phyloP scores from a whole-genome alignment of 2,797 vertebrate genomes.

The Eulemur coronatus region DNA sequence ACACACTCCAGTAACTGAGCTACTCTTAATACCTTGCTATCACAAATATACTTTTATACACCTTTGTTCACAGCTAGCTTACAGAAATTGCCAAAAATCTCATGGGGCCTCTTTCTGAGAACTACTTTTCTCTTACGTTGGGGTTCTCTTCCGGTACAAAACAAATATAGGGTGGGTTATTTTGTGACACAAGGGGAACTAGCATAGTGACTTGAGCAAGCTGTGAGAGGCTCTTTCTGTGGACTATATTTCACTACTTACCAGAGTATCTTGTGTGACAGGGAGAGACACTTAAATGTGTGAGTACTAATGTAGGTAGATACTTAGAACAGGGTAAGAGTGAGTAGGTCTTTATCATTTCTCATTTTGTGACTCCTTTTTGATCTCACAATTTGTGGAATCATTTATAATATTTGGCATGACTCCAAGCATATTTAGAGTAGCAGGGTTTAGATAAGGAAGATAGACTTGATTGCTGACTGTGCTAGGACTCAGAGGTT shows the following conservation, averaged over 20 bases:
- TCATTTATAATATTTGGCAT: neutral
- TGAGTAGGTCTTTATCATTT: neutral
- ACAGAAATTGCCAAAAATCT: neutral
- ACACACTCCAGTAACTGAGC: neutral
- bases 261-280: neutral
- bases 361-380: neutral
- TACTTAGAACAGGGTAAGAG: neutral
- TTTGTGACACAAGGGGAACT: neutral
- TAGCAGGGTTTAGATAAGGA: neutral
- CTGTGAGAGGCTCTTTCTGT: neutral
- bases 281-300: neutral
- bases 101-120: neutral
- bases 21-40: neutral
- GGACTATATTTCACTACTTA: neutral
- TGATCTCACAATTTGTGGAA: neutral
- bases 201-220: neutral
- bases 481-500: neutral
- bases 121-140: neutral
- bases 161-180: neutral
- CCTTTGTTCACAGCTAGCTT: neutral
- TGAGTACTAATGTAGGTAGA: neutral
- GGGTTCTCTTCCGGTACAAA: neutral
- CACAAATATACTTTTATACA: neutral
- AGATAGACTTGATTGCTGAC: accelerated
- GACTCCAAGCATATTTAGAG: neutral